Base-by-base conservation (phyloP, 2,888 invertebrate genomes). In the Drosophila hamatofila region DNA sequence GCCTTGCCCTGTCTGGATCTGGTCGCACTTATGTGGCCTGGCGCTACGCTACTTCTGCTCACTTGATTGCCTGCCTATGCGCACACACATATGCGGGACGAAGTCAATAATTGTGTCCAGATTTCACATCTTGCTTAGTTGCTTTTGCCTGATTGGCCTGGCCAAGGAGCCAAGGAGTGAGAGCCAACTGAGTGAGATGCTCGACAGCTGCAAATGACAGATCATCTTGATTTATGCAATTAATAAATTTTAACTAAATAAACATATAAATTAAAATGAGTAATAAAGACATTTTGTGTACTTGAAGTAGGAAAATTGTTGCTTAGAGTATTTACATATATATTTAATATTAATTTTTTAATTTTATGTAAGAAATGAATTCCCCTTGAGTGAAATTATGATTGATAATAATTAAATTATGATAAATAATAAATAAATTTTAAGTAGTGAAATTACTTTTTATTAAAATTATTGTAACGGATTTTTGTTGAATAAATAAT, bases 21-120 rank as follows among this genome's bases (percentile, higher is more conserved):
- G 60, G 49, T 59, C 64, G 67, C 60, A 67, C 72, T 51, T 75
- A 44, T 33, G 51, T 67, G 72, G 71, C 56, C 83, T 79, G 80
- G 72, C 80, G 83, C 80, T 81, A 66, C 60, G 63, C 75, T 79
- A 72, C 67, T 72, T 75, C 56, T 58, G 41, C 62, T 51, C 56
- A 54, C 80, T 72, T 80, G 78, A 84, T 80, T 37, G 35, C 35
- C 35, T 37, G 68, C 68, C 39, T n/a, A 35, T 62, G 46, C 30
- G 23, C 68, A 30, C 30, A 30, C 37, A n/a, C 39, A 51, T 57
- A 89, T 89, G 83, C 89, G 89, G 88, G 78, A 83, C 57, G 59
- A 46, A 77, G 80, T 66, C 62, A 57, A 68, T 64, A 57, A 68
- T 64, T 65, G 57, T 42, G 33, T 39, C 46, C 75, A 54, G 79